These are phyloP conservation scores for Euleptes europaea DNA, from an alignment of 2,113 vertebrate species.

Conservation along the genomic window DNA sequence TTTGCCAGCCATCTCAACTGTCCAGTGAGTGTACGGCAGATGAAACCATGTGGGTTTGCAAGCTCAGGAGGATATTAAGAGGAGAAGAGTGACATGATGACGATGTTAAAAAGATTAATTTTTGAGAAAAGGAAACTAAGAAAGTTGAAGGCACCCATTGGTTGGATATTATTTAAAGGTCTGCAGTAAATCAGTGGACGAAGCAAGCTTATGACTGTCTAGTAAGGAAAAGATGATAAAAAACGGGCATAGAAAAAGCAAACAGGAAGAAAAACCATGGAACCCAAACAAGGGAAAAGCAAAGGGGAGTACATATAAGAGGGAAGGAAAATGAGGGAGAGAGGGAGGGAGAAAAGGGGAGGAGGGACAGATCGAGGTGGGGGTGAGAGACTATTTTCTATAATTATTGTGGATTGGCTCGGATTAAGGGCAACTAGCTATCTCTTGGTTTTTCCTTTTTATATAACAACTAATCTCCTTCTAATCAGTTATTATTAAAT, in stretches of 20 bases:
- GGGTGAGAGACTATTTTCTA: constrained; percentile 63
- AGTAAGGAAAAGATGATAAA: constrained; percentile 29
- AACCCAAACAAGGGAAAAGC: not conserved
- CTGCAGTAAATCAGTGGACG: not conserved
- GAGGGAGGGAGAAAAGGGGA: constrained; percentile 37
- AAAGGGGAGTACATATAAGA: not conserved
- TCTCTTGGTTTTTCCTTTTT: constrained; percentile 85
- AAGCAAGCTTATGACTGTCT: constrained; percentile 25
- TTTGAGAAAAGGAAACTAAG: constrained; percentile 19
- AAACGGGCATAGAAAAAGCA: constrained; percentile 18
- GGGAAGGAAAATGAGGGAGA: constrained; percentile 48
- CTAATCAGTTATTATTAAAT: constrained; percentile 94
- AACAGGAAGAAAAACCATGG: not conserved
- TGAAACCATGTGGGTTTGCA: not conserved
- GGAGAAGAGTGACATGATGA: constrained; percentile 15
- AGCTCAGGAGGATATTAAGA: not conserved
- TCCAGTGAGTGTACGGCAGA: not conserved
- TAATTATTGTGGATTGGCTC: constrained; percentile 81
- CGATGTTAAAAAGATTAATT: not conserved
- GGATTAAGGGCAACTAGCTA: constrained; percentile 85
- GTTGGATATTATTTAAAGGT: constrained; percentile 23
- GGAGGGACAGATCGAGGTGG: constrained; percentile 35
- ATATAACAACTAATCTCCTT: constrained; percentile 86
- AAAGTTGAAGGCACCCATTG: constrained; percentile 23
- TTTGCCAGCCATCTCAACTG: not conserved